Conservation (phyloP, 2,797 vertebrate genomes). For the Cheirogaleus major region DNA sequence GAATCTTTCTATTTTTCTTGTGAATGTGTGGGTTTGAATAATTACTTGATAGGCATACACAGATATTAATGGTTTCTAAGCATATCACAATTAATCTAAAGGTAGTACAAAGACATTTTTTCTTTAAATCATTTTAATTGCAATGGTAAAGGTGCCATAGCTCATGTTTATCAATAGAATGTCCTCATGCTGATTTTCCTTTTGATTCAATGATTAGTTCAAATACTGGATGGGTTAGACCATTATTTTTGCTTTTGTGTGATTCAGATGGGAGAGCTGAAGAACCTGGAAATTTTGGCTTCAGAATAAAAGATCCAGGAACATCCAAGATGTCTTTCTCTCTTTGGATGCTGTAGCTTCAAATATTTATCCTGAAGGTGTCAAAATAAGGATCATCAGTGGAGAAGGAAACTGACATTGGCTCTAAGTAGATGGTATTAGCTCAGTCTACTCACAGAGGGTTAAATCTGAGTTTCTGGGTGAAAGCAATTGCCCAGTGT, state of each 20-base stretch:
- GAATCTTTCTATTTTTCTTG: conserved; percentile 60
- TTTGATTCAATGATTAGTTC: not conserved
- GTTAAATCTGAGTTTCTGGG: not conserved
- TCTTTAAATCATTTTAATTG: conserved; percentile 21
- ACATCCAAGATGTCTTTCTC: not conserved
- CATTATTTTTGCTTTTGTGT: not conserved
- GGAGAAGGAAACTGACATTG: not conserved
- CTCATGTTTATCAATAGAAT: not conserved
- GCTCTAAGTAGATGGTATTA: not conserved
- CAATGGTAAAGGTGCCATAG: not conserved
- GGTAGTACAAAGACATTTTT: not conserved
- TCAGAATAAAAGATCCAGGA: not conserved
- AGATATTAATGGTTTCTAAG: conserved; percentile 72
- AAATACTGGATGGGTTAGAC: not conserved
- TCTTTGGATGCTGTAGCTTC: not conserved
- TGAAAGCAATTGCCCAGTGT: not conserved
- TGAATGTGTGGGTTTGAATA: conserved; percentile 65
- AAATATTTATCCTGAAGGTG: not conserved
- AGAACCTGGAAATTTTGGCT: not conserved
- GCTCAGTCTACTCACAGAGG: not conserved
- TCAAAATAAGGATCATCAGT: not conserved
- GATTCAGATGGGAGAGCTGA: not conserved
- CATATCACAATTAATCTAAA: conserved; percentile 64
- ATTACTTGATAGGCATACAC: conserved; percentile 68
- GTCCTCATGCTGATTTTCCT: not conserved